These are phyloP conservation scores for Meriones psammophilus DNA, from an alignment of 2,797 vertebrate species.

Conservation along the genomic window DNA sequence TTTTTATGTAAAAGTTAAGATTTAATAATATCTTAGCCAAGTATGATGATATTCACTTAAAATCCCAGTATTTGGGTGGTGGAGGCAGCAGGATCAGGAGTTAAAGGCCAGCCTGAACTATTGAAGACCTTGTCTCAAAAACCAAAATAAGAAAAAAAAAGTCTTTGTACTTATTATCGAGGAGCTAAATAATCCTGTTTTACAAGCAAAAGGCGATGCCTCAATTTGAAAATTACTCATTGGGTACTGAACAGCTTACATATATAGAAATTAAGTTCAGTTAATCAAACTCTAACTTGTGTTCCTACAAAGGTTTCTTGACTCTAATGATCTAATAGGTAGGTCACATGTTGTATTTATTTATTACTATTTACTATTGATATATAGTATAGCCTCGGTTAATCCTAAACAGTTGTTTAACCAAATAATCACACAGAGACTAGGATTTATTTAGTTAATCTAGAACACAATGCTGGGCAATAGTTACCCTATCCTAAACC, in stretches of 20 bases:
- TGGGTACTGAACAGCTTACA: neutral
- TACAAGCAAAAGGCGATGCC: neutral
- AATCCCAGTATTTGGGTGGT: neutral
- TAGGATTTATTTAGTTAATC: too few relatives aligned
- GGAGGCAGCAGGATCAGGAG: neutral
- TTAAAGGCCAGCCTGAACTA: neutral
- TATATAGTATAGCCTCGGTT: too few relatives aligned
- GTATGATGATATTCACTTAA: neutral
- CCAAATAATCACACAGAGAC: too few relatives aligned
- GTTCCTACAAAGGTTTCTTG: neutral
- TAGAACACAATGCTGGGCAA: too few relatives aligned
- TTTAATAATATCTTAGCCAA: neutral
- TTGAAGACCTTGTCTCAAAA: neutral
- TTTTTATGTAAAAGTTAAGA: slow-evolving; percentile 20
- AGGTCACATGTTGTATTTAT: too few relatives aligned
- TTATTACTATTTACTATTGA: too few relatives aligned
- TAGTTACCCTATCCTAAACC: too few relatives aligned
- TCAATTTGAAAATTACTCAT: neutral
- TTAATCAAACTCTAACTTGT: neutral
- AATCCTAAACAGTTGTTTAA: too few relatives aligned
- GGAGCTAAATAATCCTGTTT: slow-evolving; percentile 15
- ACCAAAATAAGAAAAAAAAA: neutral
- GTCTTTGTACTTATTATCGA: slow-evolving; percentile 53
- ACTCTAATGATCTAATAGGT: neutral
- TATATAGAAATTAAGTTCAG: neutral